Evolutionary conservation across 2,797 vertebrate genomes (phyloP), one percentile per base, ranked within the genome.

Genomic region (Schizopygopsis malacanthus): DNA sequence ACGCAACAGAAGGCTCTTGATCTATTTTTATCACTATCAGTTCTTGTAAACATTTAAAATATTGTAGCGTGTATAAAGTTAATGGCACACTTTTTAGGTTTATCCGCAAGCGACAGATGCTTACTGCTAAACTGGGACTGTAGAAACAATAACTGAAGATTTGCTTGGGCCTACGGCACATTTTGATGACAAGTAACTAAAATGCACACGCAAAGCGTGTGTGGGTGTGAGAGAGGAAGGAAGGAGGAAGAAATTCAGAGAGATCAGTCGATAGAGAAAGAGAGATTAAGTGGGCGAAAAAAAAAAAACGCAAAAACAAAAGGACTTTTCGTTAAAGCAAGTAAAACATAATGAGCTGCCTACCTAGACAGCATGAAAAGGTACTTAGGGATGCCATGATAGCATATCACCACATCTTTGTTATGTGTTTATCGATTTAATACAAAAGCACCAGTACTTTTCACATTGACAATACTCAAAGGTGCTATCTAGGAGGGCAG

Each of bases 171-270:
- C 83, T 63, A 37, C 20, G 6, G 67, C 83, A 79, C 69, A 61
- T 70, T 85, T 59, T 79, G 83, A 85, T 85, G 83, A 85, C 77
- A n/a, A 79, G 39, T 59, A 79, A 85, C 79, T 75, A 65, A 81
- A 61, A 73, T 43, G 78, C 43, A 75, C 76, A 79, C 11, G 50
- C 67, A 72, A 63, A 85, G 67, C 37, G 13, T 41, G 69, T 52
- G 84, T 85, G 79, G 84, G 84, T 39, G 84, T 75, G 84, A 81
- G 69, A 85, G 52, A 65, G 84, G 79, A 70, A 81, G 78, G 3
- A 50, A 50, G 79, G 12, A 80, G 79, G 41, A 79, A 85, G 59
- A 85, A 65, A 81, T 72, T 79, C 65, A 37, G 28, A 85, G 22
- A 85, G 78, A 81, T 69, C 69, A 81, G 78, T 81, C 41, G 10